phyloP scores from a whole-genome alignment of 2,888 invertebrate species.

The Synergus laeviventris region DNA sequence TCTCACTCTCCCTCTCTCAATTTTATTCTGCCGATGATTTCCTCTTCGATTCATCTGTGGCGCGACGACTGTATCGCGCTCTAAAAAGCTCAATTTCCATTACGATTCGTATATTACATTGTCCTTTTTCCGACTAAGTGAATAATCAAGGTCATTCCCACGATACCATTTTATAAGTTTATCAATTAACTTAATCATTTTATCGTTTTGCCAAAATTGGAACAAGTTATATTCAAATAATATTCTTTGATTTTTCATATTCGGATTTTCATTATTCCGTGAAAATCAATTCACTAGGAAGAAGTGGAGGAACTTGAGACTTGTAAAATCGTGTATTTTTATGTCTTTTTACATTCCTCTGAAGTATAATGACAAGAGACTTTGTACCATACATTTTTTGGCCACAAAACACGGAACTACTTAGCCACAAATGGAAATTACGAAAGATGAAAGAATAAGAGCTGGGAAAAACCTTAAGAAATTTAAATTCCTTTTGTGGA shows the following conservation, averaged over 20 bases:
- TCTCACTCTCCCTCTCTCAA: constrained; percentile 59
- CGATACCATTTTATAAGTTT: too few relatives aligned
- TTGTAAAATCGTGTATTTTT: neutral
- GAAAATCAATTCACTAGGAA: neutral
- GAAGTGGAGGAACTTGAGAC: neutral
- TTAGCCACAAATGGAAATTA: neutral
- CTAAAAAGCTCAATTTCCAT: neutral
- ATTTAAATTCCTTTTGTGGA: neutral
- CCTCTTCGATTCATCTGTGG: constrained; percentile 16
- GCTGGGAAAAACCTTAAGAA: neutral
- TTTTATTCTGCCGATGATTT: constrained; percentile 49
- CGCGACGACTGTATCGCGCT: neutral
- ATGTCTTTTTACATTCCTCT: neutral
- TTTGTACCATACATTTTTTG: neutral
- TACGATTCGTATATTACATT: neutral
- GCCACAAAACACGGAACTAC: neutral
- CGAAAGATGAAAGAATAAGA: neutral
- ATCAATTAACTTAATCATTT: too few relatives aligned
- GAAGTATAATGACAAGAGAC: neutral
- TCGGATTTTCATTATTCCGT: neutral
- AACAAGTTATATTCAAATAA: too few relatives aligned
- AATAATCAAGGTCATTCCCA: too few relatives aligned
- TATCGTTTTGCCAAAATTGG: too few relatives aligned
- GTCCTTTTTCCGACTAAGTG: too few relatives aligned
- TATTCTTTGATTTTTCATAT: too few relatives aligned